These are phyloP conservation scores for Falco peregrinus DNA, from an alignment of 2,797 vertebrate genomes.

Conservation along the genomic window DNA sequence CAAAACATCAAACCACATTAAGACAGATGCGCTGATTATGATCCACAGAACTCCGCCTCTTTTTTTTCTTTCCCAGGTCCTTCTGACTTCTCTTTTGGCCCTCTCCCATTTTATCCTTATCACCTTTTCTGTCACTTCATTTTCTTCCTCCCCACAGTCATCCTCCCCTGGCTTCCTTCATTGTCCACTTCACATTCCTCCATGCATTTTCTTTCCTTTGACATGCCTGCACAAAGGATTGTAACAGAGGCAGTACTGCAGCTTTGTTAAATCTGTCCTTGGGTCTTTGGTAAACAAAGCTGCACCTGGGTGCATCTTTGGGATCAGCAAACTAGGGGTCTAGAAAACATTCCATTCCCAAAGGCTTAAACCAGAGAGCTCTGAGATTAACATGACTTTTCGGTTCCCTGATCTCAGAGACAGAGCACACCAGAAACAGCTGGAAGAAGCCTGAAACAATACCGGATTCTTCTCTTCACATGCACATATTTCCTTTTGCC, in stretches of 20 bases:
- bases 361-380: neutral
- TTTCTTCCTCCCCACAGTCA: neutral
- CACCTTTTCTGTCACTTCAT: neutral
- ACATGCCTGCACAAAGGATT: neutral
- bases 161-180: neutral
- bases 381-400: neutral
- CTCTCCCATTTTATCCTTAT: neutral
- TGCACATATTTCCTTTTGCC: neutral
- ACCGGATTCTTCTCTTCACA: neutral
- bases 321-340: neutral
- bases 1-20: constrained; percentile 10
- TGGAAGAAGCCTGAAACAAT: neutral
- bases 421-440: neutral
- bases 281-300: neutral
- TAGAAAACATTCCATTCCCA: neutral
- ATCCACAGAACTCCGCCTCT: neutral
- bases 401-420: neutral
- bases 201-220: neutral
- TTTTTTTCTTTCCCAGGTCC: neutral
- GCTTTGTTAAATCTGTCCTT: neutral
- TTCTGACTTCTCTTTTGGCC: neutral
- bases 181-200: neutral
- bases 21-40: neutral
- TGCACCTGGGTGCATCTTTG: neutral
- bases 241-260: neutral